Evolutionary conservation across 2,888 invertebrate species (phyloP), one percentile per base, ranked within the genome.

Genomic region (Serrognathus titanus): DNA sequence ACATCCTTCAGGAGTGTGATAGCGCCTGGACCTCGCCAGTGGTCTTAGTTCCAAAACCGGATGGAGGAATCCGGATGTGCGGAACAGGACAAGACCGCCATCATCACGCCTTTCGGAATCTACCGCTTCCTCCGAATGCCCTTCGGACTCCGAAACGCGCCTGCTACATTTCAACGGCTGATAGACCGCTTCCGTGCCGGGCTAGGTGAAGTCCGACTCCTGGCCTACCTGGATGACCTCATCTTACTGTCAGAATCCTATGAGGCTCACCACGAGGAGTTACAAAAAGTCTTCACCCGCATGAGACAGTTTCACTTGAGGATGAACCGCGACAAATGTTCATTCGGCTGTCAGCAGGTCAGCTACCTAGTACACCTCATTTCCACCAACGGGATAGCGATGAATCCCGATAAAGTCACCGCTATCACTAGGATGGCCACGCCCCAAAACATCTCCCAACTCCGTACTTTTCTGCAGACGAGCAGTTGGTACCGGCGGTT

Each of bases 181-280:
- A 16, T 16, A 16, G 16, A 16, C 16, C 16, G 16, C 38, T 62
- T 65, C 38, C 46, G 60, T 8, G 41, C 39, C 6, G 52, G 57
- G n/a, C 51, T 65, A 16, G 12, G 36, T 38, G 47, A 58, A 53
- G 46, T 65, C 13, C 6, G 39, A 16, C 16, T 61, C 13, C 48
- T 65, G 39, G 60, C 60, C 3, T 65, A 63, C 53, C 41, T 63
- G 16, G 63, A 65, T 48, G 61, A 64, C 51, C n/a, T 61, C n/a
- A 56, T 61, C 35, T n/a, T 61, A 20, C 40, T 60, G 8, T 65
- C 64, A 7, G 10, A 53, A 5, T 40, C 46, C 6, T 65, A 63
- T 38, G 59, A 66, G 7, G 46, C 61, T 41, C 62, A 67, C 47
- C 65, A 9, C 24, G 52, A 12, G 63, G 66, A 46, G 49, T n/a